Evolutionary conservation across 2,888 invertebrate species (phyloP).

Genomic region (Xanthia togata): DNA sequence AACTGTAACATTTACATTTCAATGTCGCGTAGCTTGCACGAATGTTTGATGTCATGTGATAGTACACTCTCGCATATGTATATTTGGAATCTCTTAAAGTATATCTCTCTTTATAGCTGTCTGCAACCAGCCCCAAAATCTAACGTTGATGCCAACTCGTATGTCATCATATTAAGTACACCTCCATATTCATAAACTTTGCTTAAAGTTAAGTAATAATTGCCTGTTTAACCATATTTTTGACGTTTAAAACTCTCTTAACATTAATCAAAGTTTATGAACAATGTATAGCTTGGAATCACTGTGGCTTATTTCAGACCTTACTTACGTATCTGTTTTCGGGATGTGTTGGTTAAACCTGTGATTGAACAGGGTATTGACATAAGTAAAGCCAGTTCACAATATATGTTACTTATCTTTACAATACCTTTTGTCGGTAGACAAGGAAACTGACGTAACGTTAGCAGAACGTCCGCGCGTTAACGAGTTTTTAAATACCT

Average conservation of each 20-base stretch:
- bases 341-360: neutral
- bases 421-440: constrained; percentile 29
- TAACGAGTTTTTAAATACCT: constrained; percentile 66
- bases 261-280: too few relatives aligned
- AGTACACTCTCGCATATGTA: neutral
- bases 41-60: constrained; percentile 16
- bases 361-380: constrained; percentile 3
- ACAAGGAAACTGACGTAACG: constrained; percentile 52
- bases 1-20: constrained; percentile 29
- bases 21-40: constrained; percentile 28
- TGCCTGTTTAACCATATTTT: too few relatives aligned
- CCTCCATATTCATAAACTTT: too few relatives aligned
- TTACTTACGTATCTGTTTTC: neutral
- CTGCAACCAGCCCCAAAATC: neutral
- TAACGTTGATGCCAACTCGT: neutral
- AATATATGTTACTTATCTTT: constrained; percentile 18
- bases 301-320: neutral
- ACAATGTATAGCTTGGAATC: neutral
- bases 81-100: neutral
- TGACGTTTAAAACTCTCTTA: too few relatives aligned
- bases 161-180: neutral
- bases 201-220: too few relatives aligned
- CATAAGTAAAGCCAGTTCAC: neutral
- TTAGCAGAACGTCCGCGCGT: constrained; percentile 41
- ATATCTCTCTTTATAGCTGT: neutral